These are phyloP conservation scores for Rhinopithecus roxellana DNA, from an alignment of 2,113 vertebrate genomes.

Conservation along the genomic window DNA sequence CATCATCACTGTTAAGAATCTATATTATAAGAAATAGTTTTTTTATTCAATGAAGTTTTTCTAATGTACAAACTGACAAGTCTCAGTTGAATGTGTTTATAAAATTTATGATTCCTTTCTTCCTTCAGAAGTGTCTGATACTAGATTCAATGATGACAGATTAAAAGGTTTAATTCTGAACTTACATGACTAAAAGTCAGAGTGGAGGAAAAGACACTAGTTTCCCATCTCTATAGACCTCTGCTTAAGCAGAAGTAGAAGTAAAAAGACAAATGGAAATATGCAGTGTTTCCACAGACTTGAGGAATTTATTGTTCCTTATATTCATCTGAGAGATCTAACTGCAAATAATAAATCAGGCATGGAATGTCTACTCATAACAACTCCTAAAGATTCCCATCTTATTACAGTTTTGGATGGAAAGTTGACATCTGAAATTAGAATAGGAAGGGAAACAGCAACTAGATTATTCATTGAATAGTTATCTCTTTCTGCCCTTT, in stretches of 20 bases:
- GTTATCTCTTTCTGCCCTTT: background rate
- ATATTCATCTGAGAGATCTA: background rate
- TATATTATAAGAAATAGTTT: background rate
- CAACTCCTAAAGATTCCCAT: background rate
- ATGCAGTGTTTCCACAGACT: background rate
- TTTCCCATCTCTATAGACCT: background rate
- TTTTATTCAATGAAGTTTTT: background rate
- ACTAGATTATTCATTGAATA: background rate
- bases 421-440: constrained; percentile 10
- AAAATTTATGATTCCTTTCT: background rate
- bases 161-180: background rate
- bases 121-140: background rate
- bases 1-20: background rate
- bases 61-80: background rate
- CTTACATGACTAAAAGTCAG: background rate
- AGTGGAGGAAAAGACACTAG: background rate
- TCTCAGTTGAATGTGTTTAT: background rate
- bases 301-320: background rate
- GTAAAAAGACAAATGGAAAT: background rate
- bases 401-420: background rate
- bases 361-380: background rate
- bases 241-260: background rate
- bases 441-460: background rate
- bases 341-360: background rate
- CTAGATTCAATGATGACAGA: background rate